phyloP scores from a whole-genome alignment of 37 sponge, comb jelly and placozoan genomes.

The Aplysina aerophoba region DNA sequence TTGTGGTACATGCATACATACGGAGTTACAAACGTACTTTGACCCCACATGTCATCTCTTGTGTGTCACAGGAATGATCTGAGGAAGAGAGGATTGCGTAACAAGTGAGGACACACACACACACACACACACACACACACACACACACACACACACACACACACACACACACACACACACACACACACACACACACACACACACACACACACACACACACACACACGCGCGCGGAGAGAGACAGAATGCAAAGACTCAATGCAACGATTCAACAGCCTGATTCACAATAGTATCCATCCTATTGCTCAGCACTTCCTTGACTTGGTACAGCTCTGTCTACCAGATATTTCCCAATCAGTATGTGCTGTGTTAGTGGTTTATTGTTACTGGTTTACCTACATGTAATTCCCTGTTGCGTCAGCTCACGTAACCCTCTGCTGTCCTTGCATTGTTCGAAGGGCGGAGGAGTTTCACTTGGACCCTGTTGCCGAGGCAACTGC shows the following conservation, averaged over 20 bases:
- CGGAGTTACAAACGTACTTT: not conserved
- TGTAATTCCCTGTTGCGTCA: too few relatives aligned
- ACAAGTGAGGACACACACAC: not conserved
- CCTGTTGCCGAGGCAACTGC: conserved; percentile 28
- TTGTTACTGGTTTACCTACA: too few relatives aligned
- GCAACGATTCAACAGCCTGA: too few relatives aligned
- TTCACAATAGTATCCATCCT: too few relatives aligned
- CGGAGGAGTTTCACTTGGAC: conserved; percentile 19
- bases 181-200: conserved; percentile 5
- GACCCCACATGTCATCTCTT: not conserved
- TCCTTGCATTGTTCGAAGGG: not conserved
- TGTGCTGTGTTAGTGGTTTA: too few relatives aligned
- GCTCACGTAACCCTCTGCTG: too few relatives aligned
- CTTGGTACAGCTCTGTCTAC: too few relatives aligned
- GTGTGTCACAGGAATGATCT: conserved; percentile 3
- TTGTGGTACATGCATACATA: not conserved
- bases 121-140: conserved; percentile 28
- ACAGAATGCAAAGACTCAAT: too few relatives aligned
- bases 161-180: conserved; percentile 18
- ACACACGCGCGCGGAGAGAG: too few relatives aligned
- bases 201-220: conserved; percentile 28
- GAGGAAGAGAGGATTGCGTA: conserved; percentile 14
- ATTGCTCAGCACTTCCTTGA: too few relatives aligned
- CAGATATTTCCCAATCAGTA: too few relatives aligned
- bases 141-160: conserved; percentile 8